Evolutionary conservation across 2,113 vertebrate genomes (phyloP).

Genomic region (Sylvilagus bachmani): DNA sequence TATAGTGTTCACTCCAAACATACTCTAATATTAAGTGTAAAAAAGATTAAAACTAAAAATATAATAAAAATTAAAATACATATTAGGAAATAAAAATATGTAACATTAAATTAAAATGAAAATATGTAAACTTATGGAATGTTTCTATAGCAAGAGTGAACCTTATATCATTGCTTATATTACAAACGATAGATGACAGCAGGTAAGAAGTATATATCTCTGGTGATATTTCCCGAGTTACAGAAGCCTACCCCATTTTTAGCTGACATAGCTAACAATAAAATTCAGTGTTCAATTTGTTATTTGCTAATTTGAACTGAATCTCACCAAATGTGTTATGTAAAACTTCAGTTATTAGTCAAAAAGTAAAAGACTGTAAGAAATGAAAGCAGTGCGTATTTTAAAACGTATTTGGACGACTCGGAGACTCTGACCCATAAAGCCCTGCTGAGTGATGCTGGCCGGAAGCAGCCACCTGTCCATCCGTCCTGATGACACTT

Average conservation of each 20-base stretch:
- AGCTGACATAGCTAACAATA: neutral
- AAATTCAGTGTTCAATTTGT: neutral
- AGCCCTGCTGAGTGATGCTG: neutral
- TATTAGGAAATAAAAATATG: neutral
- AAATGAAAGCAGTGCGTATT: neutral
- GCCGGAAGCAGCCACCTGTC: neutral
- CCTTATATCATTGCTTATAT: neutral
- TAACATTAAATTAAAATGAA: neutral
- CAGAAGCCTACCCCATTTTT: neutral
- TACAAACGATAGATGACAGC: neutral
- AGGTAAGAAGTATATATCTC: neutral
- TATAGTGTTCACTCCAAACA: neutral
- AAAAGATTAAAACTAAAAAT: neutral
- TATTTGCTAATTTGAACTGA: neutral
- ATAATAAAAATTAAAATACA: neutral
- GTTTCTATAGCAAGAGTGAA: neutral
- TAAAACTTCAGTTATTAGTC: neutral
- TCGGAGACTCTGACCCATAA: neutral
- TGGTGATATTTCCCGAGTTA: neutral
- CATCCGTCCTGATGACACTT: neutral
- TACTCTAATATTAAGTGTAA: neutral
- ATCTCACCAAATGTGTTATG: neutral
- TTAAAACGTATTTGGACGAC: neutral
- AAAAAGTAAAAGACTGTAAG: neutral
- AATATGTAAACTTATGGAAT: neutral